Conservation (phyloP, 2,888 invertebrate genomes). For the Synanthedon andrenaeformis region DNA sequence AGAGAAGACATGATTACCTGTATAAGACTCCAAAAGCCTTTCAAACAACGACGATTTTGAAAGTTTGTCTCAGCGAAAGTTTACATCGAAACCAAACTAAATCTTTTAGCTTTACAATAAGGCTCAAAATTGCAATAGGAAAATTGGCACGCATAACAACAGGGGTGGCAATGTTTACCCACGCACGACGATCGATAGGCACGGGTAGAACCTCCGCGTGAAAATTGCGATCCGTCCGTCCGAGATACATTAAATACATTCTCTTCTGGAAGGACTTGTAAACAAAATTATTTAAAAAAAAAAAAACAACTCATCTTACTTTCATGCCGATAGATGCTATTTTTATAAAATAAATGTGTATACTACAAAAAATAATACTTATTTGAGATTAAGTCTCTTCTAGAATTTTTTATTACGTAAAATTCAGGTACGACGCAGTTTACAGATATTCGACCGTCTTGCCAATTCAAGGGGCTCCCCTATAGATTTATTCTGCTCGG, state of each 20-base stretch:
- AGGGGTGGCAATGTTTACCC: slow-evolving; percentile 60
- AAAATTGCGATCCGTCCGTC: slow-evolving; percentile 61
- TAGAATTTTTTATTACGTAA: slow-evolving; percentile 8
- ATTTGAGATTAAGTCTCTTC: slow-evolving; percentile 10
- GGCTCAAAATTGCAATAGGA: slow-evolving; percentile 4
- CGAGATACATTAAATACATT: slow-evolving; percentile 19
- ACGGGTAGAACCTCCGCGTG: slow-evolving; percentile 47
- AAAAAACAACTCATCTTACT: too few relatives aligned
- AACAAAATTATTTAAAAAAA: not conserved
- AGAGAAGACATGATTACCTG: slow-evolving; percentile 11
- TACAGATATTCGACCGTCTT: slow-evolving; percentile 36
- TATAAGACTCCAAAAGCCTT: not conserved
- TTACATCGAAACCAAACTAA: slow-evolving; percentile 23
- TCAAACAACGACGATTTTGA: not conserved
- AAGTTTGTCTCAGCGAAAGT: slow-evolving; percentile 15
- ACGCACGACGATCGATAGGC: slow-evolving; percentile 62
- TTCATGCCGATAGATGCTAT: too few relatives aligned
- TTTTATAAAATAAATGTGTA: too few relatives aligned
- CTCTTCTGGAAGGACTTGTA: slow-evolving; percentile 25
- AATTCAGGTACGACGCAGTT: slow-evolving; percentile 37
- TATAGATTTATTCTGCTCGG: slow-evolving; percentile 42
- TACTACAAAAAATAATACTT: too few relatives aligned
- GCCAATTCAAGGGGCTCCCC: slow-evolving; percentile 33
- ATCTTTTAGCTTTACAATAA: slow-evolving; percentile 4
- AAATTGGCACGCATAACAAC: slow-evolving; percentile 9